phyloP scores from a whole-genome alignment of 2,113 vertebrate genomes.

The Toxostoma redivivum region DNA sequence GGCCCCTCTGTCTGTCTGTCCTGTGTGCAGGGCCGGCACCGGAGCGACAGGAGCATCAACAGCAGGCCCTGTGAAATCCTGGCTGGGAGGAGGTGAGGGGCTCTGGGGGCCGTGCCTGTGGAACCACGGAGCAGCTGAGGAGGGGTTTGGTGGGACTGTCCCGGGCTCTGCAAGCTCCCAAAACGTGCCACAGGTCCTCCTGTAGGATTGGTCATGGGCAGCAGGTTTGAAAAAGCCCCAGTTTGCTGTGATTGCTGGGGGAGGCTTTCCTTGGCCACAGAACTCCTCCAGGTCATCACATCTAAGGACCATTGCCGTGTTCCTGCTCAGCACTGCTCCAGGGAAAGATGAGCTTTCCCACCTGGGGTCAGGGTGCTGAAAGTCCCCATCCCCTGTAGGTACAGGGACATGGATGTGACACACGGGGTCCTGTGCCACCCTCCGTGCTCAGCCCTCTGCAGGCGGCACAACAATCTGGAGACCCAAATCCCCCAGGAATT shows the following conservation, averaged over 20 bases:
- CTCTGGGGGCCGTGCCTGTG: rapidly evolving
- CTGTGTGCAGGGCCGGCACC: constrained; percentile 78
- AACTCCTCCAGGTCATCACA: background rate
- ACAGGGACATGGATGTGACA: rapidly evolving
- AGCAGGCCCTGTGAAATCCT: constrained; percentile 85
- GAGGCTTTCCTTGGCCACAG: background rate
- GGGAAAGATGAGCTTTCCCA: background rate
- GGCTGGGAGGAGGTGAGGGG: constrained; percentile 78
- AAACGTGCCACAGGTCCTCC: background rate
- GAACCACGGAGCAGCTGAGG: rapidly evolving
- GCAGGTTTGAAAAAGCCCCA: background rate
- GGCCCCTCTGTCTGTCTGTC: background rate
- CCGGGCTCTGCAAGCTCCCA: background rate
- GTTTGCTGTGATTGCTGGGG: background rate
- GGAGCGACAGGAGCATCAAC: constrained; percentile 85
- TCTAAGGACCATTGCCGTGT: rapidly evolving
- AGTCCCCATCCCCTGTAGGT: background rate
- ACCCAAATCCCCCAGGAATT: background rate
- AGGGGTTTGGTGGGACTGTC: background rate
- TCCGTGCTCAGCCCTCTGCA: rapidly evolving
- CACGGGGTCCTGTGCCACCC: background rate
- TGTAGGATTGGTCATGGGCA: rapidly evolving
- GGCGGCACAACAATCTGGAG: background rate
- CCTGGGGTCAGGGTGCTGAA: too few relatives aligned
- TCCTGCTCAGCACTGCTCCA: background rate